phyloP scores from a whole-genome alignment of 2,888 invertebrate species.

The Pandemis corylana region DNA sequence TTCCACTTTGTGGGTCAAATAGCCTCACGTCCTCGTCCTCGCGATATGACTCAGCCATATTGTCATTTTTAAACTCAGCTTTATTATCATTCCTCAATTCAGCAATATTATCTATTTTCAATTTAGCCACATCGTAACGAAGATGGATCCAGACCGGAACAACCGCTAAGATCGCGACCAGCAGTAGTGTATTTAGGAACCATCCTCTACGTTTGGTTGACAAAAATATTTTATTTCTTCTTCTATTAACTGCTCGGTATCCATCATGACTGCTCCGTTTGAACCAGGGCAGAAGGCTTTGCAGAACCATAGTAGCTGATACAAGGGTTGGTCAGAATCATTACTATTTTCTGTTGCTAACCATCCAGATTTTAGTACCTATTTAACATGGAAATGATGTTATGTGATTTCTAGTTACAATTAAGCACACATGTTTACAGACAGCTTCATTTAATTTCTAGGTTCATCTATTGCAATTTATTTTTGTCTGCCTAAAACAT shows the following conservation, averaged over 20 bases:
- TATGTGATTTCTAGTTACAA: not conserved
- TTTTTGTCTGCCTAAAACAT: not conserved
- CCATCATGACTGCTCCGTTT: not conserved
- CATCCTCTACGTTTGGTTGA: not conserved
- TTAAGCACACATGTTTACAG: not conserved
- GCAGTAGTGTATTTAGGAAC: not conserved
- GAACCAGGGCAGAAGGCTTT: not conserved
- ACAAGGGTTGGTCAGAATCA: not conserved
- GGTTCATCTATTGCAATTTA: not conserved
- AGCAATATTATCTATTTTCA: not conserved
- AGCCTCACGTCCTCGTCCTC: not conserved
- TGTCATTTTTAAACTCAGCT: not conserved
- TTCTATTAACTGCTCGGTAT: not conserved
- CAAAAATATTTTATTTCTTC: not conserved
- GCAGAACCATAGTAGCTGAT: not conserved
- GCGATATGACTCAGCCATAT: not conserved
- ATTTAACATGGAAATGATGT: not conserved
- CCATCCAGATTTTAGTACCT: not conserved
- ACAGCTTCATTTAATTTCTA: not conserved
- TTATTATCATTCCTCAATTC: not conserved
- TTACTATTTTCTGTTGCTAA: not conserved
- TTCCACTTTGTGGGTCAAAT: not conserved
- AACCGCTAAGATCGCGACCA: not conserved
- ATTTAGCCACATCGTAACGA: not conserved
- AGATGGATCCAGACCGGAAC: not conserved